Evolutionary conservation across 2,888 invertebrate genomes (phyloP).

Genomic region (Venusia cambrica): DNA sequence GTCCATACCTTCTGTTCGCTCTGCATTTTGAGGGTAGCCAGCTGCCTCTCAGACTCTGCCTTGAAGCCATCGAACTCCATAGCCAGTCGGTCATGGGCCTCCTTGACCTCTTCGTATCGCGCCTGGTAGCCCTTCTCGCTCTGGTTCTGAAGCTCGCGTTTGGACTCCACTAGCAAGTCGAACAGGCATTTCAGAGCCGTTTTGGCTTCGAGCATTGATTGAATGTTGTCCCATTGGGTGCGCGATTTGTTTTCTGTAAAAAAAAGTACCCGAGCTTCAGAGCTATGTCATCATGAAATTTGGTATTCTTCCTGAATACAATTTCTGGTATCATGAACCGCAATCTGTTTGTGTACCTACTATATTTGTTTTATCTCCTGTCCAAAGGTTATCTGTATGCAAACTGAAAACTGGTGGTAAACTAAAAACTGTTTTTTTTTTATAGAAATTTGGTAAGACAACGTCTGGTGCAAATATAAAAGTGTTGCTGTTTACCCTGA

Average conservation of each 20-base stretch:
- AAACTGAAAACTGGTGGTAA: too few relatives aligned
- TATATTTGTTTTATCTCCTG: too few relatives aligned
- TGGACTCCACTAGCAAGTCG: slow-evolving; percentile 77
- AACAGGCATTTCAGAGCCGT: slow-evolving; percentile 85
- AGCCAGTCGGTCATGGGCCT: slow-evolving; percentile 64
- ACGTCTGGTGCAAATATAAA: too few relatives aligned
- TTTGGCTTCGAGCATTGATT: slow-evolving; percentile 89
- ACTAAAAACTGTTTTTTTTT: too few relatives aligned
- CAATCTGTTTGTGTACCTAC: too few relatives aligned
- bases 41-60: slow-evolving; percentile 73
- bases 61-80: slow-evolving; percentile 72
- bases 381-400: too few relatives aligned
- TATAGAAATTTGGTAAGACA: too few relatives aligned
- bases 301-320: too few relatives aligned
- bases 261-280: too few relatives aligned
- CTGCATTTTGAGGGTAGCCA: slow-evolving; percentile 77
- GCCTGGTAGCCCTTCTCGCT: slow-evolving; percentile 73
- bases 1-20: slow-evolving; percentile 81
- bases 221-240: slow-evolving; percentile 86
- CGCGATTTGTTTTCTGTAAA: slow-evolving; percentile 84
- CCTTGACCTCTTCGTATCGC: slow-evolving; percentile 74
- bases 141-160: slow-evolving; percentile 71
- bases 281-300: too few relatives aligned
- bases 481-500: too few relatives aligned
- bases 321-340: too few relatives aligned